phyloP scores from a whole-genome alignment of 2,113 vertebrate genomes.

The Eublepharis macularius region DNA sequence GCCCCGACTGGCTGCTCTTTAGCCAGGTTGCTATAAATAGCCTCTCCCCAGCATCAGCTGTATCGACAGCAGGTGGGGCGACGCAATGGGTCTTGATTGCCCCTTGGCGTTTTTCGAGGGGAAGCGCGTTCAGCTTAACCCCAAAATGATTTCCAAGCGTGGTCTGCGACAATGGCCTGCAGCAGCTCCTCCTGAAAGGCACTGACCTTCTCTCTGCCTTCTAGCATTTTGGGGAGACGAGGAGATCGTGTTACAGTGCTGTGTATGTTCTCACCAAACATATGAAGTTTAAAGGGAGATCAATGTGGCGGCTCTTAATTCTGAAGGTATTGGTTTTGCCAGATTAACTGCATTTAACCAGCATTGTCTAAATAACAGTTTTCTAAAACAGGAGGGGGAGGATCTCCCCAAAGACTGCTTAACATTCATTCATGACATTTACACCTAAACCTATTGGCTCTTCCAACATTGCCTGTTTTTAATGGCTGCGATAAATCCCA shows the following conservation, averaged over 20 bases:
- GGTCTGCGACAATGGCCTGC: neutral
- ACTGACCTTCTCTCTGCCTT: neutral
- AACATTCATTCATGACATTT: neutral
- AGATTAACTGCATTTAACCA: slow-evolving; percentile 5
- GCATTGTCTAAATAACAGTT: slow-evolving; percentile 1
- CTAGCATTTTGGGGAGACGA: fast-evolving
- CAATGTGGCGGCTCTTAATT: neutral
- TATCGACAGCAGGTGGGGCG: slow-evolving; percentile 43
- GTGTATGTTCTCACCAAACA: neutral
- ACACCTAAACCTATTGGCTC: neutral
- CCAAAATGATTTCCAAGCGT: slow-evolving; percentile 9
- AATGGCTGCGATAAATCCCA: neutral
- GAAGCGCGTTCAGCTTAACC: slow-evolving; percentile 1
- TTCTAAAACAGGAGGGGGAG: neutral
- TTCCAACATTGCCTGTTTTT: neutral
- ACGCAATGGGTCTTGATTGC: slow-evolving; percentile 46
- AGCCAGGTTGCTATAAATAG: slow-evolving; percentile 64
- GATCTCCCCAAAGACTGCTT: neutral
- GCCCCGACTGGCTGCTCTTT: slow-evolving; percentile 54
- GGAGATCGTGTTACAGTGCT: neutral
- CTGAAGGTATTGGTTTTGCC: slow-evolving; percentile 19
- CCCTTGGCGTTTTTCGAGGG: slow-evolving; percentile 41
- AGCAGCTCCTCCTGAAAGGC: neutral
- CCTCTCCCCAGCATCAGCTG: slow-evolving; percentile 23
- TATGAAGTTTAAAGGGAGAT: neutral